Percentiles rank a stretch among this genome's conserved stretches.
Evolutionary conservation across 1,140 invertebrate genomes (phyloP).

Genomic region (Eupeodes corollae): DNA sequence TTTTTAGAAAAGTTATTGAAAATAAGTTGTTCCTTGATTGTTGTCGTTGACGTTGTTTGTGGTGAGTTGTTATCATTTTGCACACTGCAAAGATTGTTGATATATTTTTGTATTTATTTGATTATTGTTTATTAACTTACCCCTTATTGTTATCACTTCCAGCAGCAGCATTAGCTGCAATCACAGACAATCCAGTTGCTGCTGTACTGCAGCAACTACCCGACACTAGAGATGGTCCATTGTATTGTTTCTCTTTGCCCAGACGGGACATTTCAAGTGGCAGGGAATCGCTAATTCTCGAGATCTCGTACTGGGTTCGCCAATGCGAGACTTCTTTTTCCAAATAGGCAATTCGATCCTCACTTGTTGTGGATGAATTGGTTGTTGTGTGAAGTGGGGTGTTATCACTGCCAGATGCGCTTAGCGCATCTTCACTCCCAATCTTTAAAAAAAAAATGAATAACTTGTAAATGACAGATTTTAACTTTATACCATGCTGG

Average conservation of each 20-base stretch:
- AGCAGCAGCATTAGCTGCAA: constrained; percentile 8
- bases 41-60: constrained; percentile 17
- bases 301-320: constrained; percentile 46
- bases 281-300: constrained; percentile 39
- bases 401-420: constrained; percentile 37
- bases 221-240: no score
- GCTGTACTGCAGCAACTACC: constrained; percentile 25
- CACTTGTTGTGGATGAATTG: constrained; percentile 7
- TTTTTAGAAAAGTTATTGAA: constrained; percentile 30
- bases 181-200: constrained; percentile 24
- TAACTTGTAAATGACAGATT: neutral
- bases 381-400: constrained; percentile 23
- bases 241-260: neutral
- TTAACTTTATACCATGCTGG: constrained; percentile 25
- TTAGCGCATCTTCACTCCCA: constrained; percentile 47
- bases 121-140: constrained; percentile 3
- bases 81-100: neutral
- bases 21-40: constrained; percentile 27
- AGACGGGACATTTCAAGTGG: constrained; percentile 6
- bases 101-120: neutral
- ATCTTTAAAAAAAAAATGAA: constrained; percentile 31
- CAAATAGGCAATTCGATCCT: constrained; percentile 31
- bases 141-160: constrained; percentile 1
- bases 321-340: constrained; percentile 49
- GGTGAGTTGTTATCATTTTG: constrained; percentile 5